A percentile compares a stretch with the other conserved stretches of the same genome.
These are phyloP conservation scores for Sericinus montela DNA, from an alignment of 2,888 invertebrate species.

Conservation along the genomic window DNA sequence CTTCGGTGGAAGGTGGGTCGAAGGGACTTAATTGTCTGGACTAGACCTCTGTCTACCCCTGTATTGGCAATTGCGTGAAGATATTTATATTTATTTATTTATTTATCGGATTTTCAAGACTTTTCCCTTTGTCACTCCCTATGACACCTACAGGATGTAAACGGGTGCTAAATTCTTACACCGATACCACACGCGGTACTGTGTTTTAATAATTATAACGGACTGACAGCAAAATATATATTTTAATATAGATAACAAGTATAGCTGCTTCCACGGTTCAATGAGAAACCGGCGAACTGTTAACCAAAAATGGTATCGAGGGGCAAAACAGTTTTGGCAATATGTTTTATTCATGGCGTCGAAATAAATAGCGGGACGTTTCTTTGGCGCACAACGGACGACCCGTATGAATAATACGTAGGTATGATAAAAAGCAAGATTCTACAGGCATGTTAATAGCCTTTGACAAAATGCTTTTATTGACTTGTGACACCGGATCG, in stretches of 20 bases:
- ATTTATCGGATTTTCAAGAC: too few relatives aligned
- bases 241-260: conserved; percentile 6
- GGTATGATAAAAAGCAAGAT: conserved; percentile 18
- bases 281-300: conserved; percentile 12
- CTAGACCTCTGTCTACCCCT: too few relatives aligned
- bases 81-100: too few relatives aligned
- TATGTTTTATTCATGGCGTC: conserved; percentile 65
- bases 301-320: conserved; percentile 48
- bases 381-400: conserved; percentile 26
- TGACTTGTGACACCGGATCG: conserved; percentile 8
- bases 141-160: too few relatives aligned
- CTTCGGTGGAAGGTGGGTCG: too few relatives aligned
- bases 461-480: conserved; percentile 15
- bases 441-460: conserved; percentile 16
- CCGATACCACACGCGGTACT: too few relatives aligned
- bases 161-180: too few relatives aligned
- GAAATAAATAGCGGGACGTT: conserved; percentile 47
- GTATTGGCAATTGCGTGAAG: too few relatives aligned
- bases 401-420: conserved; percentile 24
- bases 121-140: too few relatives aligned
- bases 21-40: too few relatives aligned
- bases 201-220: conserved; percentile 5
- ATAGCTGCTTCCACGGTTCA: conserved; percentile 14
- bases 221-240: conserved; percentile 1
- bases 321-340: conserved; percentile 49